Base-by-base conservation (phyloP, 1,140 invertebrate genomes). In the Drosophila lowei region DNA sequence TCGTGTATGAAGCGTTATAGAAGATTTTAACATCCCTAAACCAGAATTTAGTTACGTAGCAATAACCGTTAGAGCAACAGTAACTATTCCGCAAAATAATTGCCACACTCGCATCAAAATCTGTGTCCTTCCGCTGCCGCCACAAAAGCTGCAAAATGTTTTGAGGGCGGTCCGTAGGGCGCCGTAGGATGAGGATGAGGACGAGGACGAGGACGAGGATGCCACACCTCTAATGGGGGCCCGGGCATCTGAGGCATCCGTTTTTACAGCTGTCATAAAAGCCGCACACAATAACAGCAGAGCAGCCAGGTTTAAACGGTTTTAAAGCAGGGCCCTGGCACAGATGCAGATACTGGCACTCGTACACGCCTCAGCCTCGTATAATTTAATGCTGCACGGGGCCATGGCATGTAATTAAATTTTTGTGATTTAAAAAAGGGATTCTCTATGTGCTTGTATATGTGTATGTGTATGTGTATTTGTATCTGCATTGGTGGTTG, bases 221-320 rank as follows among this genome's bases (percentile, higher is more conserved):
- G 28, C 34, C 34, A 38, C 34, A 38, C 34, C 34, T 38, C 34
- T 38, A 38, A 38, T 38, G 34, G 34, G 34, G 11, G 11, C 11
- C 34, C 46, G 46, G 46, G 16, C 46, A 41, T 21, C 25, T 34
- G 60, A 49, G 61, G 68, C 70, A 86, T 77, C 81, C 81, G 81
- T 72, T 86, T 88, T 88, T 75, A 86, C 78, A 88, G 77, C 81
- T 88, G 70, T 65, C 83, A 88, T 85, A 81, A 86, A 74, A 80
- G 64, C 58, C 61, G 38, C 68, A 67, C 56, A 70, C 61, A 71
- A 81, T 58, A 77, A 60, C 21, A 38, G 11, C 30, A 7, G 1
- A 30, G 18, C 23, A 25, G 42, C 57, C 53, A 49, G 58, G 57
- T 44, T 48, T 56, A 85, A 86, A 84, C 60, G 11, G 43, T 52